These are phyloP conservation scores for Dendronephthya gigantea DNA, from an alignment of 64 coral and sea anemone genomes.

Conservation along the genomic window DNA sequence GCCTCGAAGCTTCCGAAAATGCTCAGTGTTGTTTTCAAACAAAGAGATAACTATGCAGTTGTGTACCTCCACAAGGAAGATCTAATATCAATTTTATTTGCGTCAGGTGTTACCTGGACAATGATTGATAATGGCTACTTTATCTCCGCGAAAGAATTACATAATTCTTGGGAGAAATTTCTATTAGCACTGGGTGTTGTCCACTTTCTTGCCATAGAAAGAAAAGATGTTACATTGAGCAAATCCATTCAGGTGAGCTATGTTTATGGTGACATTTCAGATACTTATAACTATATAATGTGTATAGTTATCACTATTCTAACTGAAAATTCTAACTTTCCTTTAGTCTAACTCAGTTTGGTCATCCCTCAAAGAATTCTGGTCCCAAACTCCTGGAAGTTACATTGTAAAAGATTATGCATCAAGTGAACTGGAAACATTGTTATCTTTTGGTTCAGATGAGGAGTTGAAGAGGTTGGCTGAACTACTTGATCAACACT, in stretches of 20 bases:
- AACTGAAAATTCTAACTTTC: neutral
- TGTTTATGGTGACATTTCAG: neutral
- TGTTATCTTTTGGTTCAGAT: neutral
- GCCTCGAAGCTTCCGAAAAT: too few relatives aligned
- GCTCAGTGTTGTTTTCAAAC: too few relatives aligned
- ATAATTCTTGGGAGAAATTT: conserved; percentile 52
- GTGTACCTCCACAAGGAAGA: too few relatives aligned
- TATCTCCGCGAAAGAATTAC: neutral
- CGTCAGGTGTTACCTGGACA: conserved; percentile 56
- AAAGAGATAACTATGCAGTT: too few relatives aligned
- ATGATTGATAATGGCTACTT: conserved; percentile 61
- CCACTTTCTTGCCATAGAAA: conserved; percentile 61
- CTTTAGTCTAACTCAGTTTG: conserved; percentile 53
- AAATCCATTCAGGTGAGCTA: conserved; percentile 34
- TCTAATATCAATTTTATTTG: neutral
- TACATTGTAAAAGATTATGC: conserved; percentile 59
- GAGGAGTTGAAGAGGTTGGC: neutral
- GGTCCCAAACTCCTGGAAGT: conserved; percentile 36
- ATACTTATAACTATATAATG: neutral
- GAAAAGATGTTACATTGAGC: conserved; percentile 42
- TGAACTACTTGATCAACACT: neutral
- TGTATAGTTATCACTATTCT: too few relatives aligned
- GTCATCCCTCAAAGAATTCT: conserved; percentile 30
- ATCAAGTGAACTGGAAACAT: conserved; percentile 34
- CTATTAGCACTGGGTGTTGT: conserved; percentile 58